These are phyloP conservation scores for Nematolebias whitei DNA, from an alignment of 2,113 vertebrate genomes.

Conservation along the genomic window DNA sequence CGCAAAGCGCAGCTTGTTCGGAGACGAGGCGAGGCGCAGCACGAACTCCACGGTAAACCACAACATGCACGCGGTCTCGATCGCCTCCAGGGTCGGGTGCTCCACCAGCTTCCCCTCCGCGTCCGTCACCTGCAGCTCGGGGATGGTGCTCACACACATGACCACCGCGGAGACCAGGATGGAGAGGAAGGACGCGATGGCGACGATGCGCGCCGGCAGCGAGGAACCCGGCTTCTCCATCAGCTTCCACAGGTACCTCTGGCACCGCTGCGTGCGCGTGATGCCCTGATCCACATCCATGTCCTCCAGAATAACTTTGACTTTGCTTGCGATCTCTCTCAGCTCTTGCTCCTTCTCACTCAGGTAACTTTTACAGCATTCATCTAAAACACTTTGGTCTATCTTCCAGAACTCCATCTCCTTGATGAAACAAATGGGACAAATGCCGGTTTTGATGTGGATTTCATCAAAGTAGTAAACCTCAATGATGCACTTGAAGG, in stretches of 20 bases:
- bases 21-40: conserved; percentile 89
- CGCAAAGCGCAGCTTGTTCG: conserved; percentile 89
- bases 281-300: conserved; percentile 83
- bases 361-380: conserved; percentile 92
- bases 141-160: conserved; percentile 96
- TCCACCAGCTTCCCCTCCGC: conserved; percentile 89
- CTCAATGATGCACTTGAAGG: conserved; percentile 94
- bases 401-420: conserved; percentile 99
- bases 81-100: conserved; percentile 90
- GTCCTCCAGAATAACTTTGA: conserved; percentile 92
- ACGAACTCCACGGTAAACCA: conserved; percentile 96
- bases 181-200: conserved; percentile 91
- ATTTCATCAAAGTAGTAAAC: conserved; percentile 95
- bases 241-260: conserved; percentile 91
- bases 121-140: conserved; percentile 91
- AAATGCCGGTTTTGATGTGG: conserved; percentile 96
- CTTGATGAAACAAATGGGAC: conserved; percentile 95
- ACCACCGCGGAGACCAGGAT: conserved; percentile 91
- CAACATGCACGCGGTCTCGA: conserved; percentile 92
- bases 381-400: conserved; percentile 90
- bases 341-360: conserved; percentile 94
- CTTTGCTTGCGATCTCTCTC: conserved; percentile 91
- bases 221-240: conserved; percentile 97
- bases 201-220: conserved; percentile 85
- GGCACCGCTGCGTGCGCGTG: conserved; percentile 85